Percentiles rank a stretch among this genome's conserved stretches.
Evolutionary conservation across 1,140 invertebrate species (phyloP).

Genomic region (Hyles euphorbiae): DNA sequence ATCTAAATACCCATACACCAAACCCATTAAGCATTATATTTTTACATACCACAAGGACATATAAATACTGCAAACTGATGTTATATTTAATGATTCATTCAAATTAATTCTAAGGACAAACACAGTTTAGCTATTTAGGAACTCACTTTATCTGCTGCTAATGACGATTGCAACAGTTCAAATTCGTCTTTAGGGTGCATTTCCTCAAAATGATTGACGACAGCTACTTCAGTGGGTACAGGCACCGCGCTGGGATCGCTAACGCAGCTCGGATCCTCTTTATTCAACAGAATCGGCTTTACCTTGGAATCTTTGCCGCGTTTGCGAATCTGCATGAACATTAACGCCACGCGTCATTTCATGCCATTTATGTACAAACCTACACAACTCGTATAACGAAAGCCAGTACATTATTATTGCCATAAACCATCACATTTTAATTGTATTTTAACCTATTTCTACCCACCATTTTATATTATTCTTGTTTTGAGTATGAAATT

Average conservation of each 20-base stretch:
- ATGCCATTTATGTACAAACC: background rate
- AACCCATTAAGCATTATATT: too few species aligned
- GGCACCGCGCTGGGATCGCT: conserved; percentile 60
- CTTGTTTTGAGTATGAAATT: too few species aligned
- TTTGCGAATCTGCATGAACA: conserved; percentile 65
- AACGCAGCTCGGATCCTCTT: conserved; percentile 74
- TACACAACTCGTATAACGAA: background rate
- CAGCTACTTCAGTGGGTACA: conserved; percentile 29
- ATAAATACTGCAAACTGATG: too few species aligned
- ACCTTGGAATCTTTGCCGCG: conserved; percentile 73
- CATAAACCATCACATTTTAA: too few species aligned
- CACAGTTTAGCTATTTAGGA: conserved; percentile 1
- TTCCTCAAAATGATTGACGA: conserved; percentile 84
- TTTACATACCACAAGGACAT: too few species aligned
- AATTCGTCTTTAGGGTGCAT: conserved; percentile 88
- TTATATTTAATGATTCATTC: too few species aligned
- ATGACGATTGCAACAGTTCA: conserved; percentile 76
- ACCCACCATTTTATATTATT: too few species aligned
- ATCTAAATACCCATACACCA: too few species aligned
- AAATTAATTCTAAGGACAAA: background rate
- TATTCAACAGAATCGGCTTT: conserved; percentile 73
- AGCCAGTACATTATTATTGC: background rate
- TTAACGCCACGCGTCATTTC: background rate
- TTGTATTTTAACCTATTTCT: too few species aligned
- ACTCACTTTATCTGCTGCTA: conserved; percentile 70